These are phyloP conservation scores for Pelobates fuscus DNA, from an alignment of 2,113 vertebrate species.

Conservation along the genomic window DNA sequence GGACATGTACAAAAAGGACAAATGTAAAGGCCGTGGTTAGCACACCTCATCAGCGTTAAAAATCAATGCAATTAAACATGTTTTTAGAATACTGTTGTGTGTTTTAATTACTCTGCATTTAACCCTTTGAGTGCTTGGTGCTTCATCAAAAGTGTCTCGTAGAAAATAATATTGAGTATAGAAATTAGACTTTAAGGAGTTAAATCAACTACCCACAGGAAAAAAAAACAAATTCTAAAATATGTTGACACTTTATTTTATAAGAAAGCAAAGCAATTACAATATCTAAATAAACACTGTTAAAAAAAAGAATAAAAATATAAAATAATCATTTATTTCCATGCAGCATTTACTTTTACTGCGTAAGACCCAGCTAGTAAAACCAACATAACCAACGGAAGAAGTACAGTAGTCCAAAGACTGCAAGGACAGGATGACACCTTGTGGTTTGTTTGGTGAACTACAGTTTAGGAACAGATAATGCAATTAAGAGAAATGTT, in stretches of 20 bases:
- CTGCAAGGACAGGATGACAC: conserved; percentile 16
- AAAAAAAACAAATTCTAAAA: too few species aligned
- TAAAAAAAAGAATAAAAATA: conserved; percentile 2
- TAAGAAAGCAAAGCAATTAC: conserved; percentile 1
- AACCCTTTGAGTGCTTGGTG: too few species aligned
- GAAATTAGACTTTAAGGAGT: too few species aligned
- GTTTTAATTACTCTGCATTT: too few species aligned
- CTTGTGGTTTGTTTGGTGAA: conserved; percentile 22
- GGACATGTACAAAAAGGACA: conserved; percentile 33
- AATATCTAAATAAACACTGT: conserved; percentile 7
- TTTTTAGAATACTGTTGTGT: too few species aligned
- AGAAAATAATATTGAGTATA: too few species aligned
- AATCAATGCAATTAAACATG: neutral
- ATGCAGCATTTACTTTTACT: conserved; percentile 18
- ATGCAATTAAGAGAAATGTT: too few species aligned
- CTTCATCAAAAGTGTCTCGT: too few species aligned
- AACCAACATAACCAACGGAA: too few species aligned
- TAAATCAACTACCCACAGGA: too few species aligned
- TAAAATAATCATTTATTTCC: conserved; percentile 22
- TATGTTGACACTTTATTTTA: too few species aligned
- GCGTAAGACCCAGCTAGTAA: neutral
- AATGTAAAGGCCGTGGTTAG: neutral
- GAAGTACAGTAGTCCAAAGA: neutral
- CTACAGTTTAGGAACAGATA: conserved; percentile 1
- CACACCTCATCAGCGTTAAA: neutral